These are phyloP conservation scores for Rattus rattus DNA, from an alignment of 2,113 vertebrate genomes.

Conservation along the genomic window DNA sequence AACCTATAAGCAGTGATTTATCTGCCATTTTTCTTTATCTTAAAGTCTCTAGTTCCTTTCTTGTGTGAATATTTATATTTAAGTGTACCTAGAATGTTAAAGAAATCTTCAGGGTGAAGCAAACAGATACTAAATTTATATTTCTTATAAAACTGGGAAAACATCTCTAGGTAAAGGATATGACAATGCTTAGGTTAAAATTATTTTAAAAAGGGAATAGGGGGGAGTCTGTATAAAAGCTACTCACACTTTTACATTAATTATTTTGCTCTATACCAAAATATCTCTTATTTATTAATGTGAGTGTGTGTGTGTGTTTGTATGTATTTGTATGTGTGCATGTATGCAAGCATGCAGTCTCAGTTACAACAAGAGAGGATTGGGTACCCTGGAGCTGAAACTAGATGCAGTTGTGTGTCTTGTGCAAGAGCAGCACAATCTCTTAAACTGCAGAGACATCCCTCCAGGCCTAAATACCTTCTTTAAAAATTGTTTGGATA, in stretches of 20 bases:
- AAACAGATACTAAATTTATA: neutral
- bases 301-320: neutral
- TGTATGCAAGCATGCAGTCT: no score
- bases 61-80: conserved; percentile 10
- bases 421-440: neutral
- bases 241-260: neutral
- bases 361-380: neutral
- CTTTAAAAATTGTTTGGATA: neutral
- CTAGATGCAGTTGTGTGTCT: neutral
- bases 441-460: neutral
- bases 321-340: neutral
- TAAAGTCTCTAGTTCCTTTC: neutral
- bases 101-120: neutral
- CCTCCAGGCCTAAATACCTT: neutral
- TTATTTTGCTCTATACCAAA: neutral
- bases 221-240: neutral
- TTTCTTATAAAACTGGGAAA: conserved; percentile 11
- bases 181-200: neutral
- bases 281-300: neutral
- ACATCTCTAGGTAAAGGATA: neutral
- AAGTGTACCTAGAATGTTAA: neutral
- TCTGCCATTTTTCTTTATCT: neutral
- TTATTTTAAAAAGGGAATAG: conserved; percentile 5
- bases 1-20: neutral
- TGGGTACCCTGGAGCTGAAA: neutral